Conservation (phyloP, 2,797 vertebrate genomes). For the Tapirus indicus region DNA sequence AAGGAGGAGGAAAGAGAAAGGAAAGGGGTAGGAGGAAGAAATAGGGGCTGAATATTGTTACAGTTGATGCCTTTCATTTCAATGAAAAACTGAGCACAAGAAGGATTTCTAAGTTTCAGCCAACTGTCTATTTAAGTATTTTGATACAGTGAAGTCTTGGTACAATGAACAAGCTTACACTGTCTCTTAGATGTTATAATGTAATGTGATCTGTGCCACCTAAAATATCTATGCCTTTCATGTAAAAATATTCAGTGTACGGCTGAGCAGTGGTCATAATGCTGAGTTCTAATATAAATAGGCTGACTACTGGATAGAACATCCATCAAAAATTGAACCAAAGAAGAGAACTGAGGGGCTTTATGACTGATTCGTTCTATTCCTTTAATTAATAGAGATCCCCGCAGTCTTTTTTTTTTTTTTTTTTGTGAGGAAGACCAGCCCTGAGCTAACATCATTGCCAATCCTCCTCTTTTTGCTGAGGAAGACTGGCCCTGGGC, state of each 20-base stretch:
- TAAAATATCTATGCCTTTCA: neutral
- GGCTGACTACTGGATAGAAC: neutral
- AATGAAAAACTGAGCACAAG: neutral
- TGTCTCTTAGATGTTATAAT: neutral
- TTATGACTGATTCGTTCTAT: neutral
- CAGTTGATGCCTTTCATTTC: neutral
- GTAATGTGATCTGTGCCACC: neutral
- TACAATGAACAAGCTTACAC: neutral
- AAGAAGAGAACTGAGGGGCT: neutral
- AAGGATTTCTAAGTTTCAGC: constrained; percentile 24
- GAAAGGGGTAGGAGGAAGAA: neutral
- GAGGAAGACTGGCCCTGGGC: too few species aligned
- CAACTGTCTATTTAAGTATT: constrained; percentile 34
- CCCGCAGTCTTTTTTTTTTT: neutral
- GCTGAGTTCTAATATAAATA: neutral
- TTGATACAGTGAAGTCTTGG: constrained; percentile 24
- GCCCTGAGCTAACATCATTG: too few species aligned
- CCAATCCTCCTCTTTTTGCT: too few species aligned
- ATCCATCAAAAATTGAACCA: constrained; percentile 1
- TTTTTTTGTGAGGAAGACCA: too few species aligned
- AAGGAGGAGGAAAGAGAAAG: neutral
- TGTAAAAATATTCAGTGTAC: neutral
- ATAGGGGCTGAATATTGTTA: neutral
- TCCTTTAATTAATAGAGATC: neutral
- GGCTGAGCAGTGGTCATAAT: neutral